These are phyloP conservation scores for Phrynosoma platyrhinos DNA, from an alignment of 2,113 vertebrate species.

Conservation along the genomic window DNA sequence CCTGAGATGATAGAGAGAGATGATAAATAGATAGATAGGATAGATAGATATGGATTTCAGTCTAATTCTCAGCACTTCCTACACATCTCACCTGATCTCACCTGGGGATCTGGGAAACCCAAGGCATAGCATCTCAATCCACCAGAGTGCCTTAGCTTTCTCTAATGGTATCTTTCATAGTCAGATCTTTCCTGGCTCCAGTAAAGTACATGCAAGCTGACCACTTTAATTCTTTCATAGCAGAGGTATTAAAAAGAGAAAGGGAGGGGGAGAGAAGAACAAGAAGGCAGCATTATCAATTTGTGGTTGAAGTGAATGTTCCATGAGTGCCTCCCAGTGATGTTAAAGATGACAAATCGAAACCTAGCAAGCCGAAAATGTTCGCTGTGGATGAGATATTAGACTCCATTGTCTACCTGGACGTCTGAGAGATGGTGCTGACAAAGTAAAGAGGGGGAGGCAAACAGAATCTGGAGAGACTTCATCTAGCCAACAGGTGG, in stretches of 20 bases:
- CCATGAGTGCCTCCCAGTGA: slow-evolving; percentile 50
- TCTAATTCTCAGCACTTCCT: no score
- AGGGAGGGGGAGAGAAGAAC: slow-evolving; percentile 14
- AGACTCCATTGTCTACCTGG: background rate
- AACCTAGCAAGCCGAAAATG: slow-evolving; percentile 36
- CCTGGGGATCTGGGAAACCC: slow-evolving; percentile 52
- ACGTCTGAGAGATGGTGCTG: slow-evolving; percentile 17
- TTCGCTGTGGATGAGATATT: slow-evolving; percentile 45
- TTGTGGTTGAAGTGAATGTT: slow-evolving; percentile 63
- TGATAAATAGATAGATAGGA: no score
- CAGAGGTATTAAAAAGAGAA: slow-evolving; percentile 44
- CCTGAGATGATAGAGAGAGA: no score
- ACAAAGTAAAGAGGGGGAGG: background rate
- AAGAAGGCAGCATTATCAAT: slow-evolving; percentile 61
- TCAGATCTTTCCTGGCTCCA: slow-evolving; percentile 52
- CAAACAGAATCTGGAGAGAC: background rate
- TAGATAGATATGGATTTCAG: no score
- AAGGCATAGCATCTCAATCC: slow-evolving; percentile 57
- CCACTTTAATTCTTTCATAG: slow-evolving; percentile 55
- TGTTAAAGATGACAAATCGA: slow-evolving; percentile 67
- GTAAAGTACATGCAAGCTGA: slow-evolving; percentile 46
- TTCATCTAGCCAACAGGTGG: background rate
- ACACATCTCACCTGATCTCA: slow-evolving; percentile 22
- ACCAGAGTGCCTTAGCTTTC: slow-evolving; percentile 50
- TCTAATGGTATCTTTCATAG: slow-evolving; percentile 64